Evolutionary conservation across 2,797 vertebrate species (phyloP).

Genomic region (Platyrinchus mystaceus): DNA sequence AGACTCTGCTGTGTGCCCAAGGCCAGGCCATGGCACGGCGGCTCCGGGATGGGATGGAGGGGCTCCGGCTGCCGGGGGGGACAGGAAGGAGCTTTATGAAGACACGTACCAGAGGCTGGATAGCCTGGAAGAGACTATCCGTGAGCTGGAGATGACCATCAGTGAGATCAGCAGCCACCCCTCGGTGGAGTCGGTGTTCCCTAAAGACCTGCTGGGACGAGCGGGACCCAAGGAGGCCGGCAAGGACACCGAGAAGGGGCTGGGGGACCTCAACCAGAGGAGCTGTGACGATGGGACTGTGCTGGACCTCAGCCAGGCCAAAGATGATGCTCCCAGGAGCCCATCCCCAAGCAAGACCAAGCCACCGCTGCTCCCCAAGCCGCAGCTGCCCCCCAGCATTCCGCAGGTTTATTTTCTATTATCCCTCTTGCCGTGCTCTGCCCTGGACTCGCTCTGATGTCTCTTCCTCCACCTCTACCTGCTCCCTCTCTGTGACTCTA

Average conservation of each 20-base stretch:
- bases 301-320: neutral
- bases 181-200: constrained; percentile 25
- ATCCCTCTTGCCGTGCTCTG: constrained; percentile 29
- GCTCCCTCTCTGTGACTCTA: constrained; percentile 38
- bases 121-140: constrained; percentile 92
- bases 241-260: neutral
- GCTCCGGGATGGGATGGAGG: neutral
- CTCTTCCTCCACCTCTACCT: constrained; percentile 44
- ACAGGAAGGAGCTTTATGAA: constrained; percentile 72
- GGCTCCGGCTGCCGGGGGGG: neutral
- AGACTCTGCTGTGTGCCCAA: neutral
- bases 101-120: constrained; percentile 83
- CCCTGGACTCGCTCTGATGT: constrained; percentile 29
- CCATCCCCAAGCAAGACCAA: constrained; percentile 51
- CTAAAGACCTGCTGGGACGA: neutral
- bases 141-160: constrained; percentile 88
- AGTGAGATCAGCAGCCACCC: constrained; percentile 82
- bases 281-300: neutral
- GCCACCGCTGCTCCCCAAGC: constrained; percentile 85
- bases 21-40: neutral
- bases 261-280: neutral
- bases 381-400: constrained; percentile 53
- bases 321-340: neutral
- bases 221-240: neutral
- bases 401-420: constrained; percentile 79